These are phyloP conservation scores for Stenichneumon culpator DNA, from an alignment of 2,888 invertebrate genomes.

Conservation along the genomic window DNA sequence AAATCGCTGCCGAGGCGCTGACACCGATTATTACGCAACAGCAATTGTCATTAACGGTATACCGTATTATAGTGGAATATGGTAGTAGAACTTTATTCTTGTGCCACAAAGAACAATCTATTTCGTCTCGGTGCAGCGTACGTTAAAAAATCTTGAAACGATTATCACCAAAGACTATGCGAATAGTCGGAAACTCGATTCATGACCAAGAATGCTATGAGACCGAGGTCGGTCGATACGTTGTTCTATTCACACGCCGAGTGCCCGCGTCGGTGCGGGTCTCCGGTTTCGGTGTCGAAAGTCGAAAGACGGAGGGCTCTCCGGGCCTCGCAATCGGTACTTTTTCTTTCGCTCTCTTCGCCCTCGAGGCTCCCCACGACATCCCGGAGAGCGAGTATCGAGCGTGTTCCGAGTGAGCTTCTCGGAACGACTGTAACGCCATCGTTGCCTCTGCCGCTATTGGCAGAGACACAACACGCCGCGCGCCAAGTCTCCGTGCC, in stretches of 20 bases:
- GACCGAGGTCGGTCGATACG: background rate
- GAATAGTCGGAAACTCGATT: slow-evolving; percentile 22
- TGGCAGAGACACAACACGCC: slow-evolving; percentile 32
- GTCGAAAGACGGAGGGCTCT: slow-evolving; percentile 7
- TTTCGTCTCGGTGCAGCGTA: too few relatives aligned
- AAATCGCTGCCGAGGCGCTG: background rate
- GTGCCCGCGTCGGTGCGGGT: background rate
- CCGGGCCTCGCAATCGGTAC: background rate
- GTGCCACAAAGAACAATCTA: background rate
- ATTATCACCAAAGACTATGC: background rate
- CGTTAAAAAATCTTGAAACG: background rate
- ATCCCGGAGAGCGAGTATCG: background rate
- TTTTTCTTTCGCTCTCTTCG: slow-evolving; percentile 12
- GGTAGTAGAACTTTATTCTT: background rate
- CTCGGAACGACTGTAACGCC: slow-evolving; percentile 16
- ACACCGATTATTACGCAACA: background rate
- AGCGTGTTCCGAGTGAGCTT: slow-evolving; percentile 11
- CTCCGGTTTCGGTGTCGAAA: slow-evolving; percentile 17
- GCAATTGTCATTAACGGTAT: slow-evolving; percentile 3
- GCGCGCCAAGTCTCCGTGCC: slow-evolving; percentile 59
- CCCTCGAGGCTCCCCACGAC: background rate
- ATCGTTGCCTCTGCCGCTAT: slow-evolving; percentile 12
- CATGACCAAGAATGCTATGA: slow-evolving; percentile 43
- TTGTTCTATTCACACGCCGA: background rate
- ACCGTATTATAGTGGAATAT: background rate